Base-by-base conservation (phyloP, 2,797 vertebrate genomes). In the Iguana delicatissima region DNA sequence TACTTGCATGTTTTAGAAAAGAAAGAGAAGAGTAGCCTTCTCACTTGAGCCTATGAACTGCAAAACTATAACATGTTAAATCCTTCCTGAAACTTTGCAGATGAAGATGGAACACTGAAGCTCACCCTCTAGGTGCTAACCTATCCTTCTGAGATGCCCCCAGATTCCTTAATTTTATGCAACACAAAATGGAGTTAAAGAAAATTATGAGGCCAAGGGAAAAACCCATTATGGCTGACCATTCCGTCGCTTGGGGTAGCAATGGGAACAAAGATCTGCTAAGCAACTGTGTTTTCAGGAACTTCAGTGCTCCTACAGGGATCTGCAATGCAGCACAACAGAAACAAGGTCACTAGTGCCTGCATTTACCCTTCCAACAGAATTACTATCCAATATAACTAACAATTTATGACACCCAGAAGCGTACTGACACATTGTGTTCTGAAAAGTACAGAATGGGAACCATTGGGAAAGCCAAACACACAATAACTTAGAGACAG, bases 341-440 rank as follows among this genome's bases (percentile, higher is more conserved):
- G 92, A 92, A 85, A 77, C 64, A 82, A 93, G 92, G 81, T 86
- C 86, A 94, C 62, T n/a, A 83, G 59, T 91, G 84, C 46, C 67
- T 89, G 57, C 42, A 59, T 92, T 93, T 93, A 94, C 85, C 86
- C 80, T 80, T 91, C 83, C 86, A 90, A 90, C 80, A 18, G 57
- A 85, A 59, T 91, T 86, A 89, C 84, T 84, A 83, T 72, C 80
- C 86, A 91, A 62, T 82, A 77, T 86, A 91, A 90, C 12, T 4
- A 72, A 89, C 88, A 86, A 93, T 93, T 85, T 91, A 92, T 80
- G 87, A 35, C 89, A 84, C 86, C 69, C 22, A 83, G 83, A 80
- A 57, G 72, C 88, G 86, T 91, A 92, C 72, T 89, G 59, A 69
- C 82, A 80, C 0, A 0, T 24, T 80, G 86, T 20, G 46, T 67